Base-by-base conservation (phyloP, 2,888 invertebrate species). In the Torymus auratus region DNA sequence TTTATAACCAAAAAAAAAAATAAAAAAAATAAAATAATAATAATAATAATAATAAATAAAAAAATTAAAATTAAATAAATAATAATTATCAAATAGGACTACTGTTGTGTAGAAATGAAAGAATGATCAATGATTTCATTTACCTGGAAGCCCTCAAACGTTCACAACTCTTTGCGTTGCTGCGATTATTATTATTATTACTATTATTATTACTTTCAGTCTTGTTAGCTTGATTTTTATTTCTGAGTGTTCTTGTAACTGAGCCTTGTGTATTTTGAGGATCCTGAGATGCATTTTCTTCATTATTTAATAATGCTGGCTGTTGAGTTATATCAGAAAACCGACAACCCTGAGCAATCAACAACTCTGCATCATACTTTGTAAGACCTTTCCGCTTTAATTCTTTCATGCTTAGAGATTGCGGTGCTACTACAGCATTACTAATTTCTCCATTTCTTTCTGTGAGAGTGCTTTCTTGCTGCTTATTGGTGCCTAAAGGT, bases 311-410 rank as follows among this genome's bases (percentile, higher is more conserved):
- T 13, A 83, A 75, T 11, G 83, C 68, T 5, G 88, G 86, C 72
- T 89, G 89, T 60, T 89, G 89, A 53, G 88, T 92, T 69, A 94
- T 93, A 89, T 95, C 95, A 71, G 95, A 93, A 89, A 95, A 94
- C 83, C 92, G 94, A 89, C 95, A 95, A 53, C 96, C 95, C 88
- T 96, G 95, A 58, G 96, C 96, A 90, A 96, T 96, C 84, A 97
- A 92, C 88, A 97, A 92, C 90, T 96, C 96, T 11, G 96, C 96
- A 91, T 97, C 97, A 91, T 97, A 97, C 88, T 96, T 96, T 14
- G 96, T 96, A 88, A 96, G 93, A 53, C 96, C 96, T 90, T 96
- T 96, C 85, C 96, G 95, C 81, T 96, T 94, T 91, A 96, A 92
- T 91, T 96, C 96, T 87, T 95, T 95, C 93, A 96, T 95, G 87